Evolutionary conservation across 2,113 vertebrate species (phyloP).

Genomic region (Piprites chloris): DNA sequence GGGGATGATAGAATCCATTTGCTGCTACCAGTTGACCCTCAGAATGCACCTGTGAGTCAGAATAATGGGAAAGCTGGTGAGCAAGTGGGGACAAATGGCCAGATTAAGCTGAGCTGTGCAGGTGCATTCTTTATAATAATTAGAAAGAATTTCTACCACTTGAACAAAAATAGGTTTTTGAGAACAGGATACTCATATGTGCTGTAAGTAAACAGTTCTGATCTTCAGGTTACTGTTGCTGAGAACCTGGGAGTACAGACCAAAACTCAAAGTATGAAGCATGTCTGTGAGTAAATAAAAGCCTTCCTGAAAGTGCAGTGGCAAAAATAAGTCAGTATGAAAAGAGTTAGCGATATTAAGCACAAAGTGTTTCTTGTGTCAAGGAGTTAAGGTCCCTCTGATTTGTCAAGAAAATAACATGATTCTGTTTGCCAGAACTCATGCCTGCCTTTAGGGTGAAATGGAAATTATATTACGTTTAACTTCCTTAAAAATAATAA

Average conservation of each 20-base stretch:
- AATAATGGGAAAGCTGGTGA: not conserved
- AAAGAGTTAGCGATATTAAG: not conserved
- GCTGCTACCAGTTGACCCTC: not conserved
- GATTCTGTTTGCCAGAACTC: not conserved
- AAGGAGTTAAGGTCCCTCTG: not conserved
- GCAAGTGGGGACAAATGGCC: not conserved
- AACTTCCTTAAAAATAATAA: not conserved
- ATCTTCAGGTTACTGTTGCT: not conserved
- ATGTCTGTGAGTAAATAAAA: not conserved
- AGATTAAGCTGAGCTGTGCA: not conserved
- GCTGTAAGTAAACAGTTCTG: not conserved
- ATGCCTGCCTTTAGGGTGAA: not conserved
- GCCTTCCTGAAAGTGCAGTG: not conserved
- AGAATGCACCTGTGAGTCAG: not conserved
- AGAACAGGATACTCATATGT: not conserved
- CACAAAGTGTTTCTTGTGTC: not conserved
- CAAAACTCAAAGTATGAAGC: not conserved
- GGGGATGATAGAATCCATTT: not conserved
- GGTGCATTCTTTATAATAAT: not conserved
- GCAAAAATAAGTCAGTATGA: not conserved
- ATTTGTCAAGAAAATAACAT: not conserved
- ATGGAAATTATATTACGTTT: not conserved
- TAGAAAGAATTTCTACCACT: not conserved
- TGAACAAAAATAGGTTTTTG: not conserved
- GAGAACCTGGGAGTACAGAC: not conserved